Base-by-base conservation (phyloP, 92 coral and sea anemone genomes). In the Virgularia gustaviana region DNA sequence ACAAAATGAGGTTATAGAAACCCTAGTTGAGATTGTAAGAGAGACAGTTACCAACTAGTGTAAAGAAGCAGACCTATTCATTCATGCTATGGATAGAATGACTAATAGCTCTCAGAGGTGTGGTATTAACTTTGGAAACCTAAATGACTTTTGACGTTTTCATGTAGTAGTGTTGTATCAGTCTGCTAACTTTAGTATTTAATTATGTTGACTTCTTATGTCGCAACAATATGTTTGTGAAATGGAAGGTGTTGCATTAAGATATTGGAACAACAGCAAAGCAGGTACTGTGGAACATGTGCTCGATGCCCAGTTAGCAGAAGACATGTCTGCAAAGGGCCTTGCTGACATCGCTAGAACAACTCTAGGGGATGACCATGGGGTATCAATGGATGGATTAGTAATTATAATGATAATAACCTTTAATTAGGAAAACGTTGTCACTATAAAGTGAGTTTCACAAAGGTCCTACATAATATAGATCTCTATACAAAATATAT, bases 241-340 rank as follows among this genome's bases (percentile, higher is more conserved):
- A 64, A 42, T 37, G 70, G 70, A 62, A 62, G 70, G 70, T n/a
- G 7, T 62, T 62, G 70, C 70, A 0, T 3, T 64, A 9, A 37
- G 71, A 64, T 64, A 64, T 28, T 64, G 71, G 71, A 39, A 64
- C 55, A 41, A 62, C 2, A 19, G 47, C 49, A 16, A 12, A 8
- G 49, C 30, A 62, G 70, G 71, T 18, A 41, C 43, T 25, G 55
- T 64, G 34, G 55, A 64, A 20, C 71, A 64, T 24, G 55, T 64
- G 1, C 12, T 39, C 1, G 71, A 64, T 23, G 54, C 25, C 71
- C 39, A 64, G 29, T 9, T 64, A 6, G 71, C 71, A 39, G 54
- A 64, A 64, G 71, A 64, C 29, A 64, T 35, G 55, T 5, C 55
- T 39, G 71, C 71, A 4, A 64, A 64, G 36, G 71, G 71, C 29